Base-by-base conservation (phyloP, 2,797 vertebrate genomes). In the Sphaeramia orbicularis region DNA sequence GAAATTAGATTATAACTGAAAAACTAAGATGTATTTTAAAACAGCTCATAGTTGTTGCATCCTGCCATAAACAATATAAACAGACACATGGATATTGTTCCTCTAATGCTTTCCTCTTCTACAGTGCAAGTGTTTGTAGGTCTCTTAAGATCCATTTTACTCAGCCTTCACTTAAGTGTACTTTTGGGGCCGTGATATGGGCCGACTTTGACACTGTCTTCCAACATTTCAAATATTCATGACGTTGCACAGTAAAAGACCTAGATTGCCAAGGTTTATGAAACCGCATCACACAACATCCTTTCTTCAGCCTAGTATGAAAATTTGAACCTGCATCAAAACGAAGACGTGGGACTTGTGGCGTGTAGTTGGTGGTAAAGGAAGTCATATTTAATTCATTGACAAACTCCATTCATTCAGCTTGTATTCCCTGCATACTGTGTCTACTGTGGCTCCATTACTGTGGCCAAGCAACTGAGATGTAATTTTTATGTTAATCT, bases 171-270 rank as follows among this genome's bases (percentile, higher is more conserved):
- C 18, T 49, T 43, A 77, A 81, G 65, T 71, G 52, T 57, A 58
- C 71, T 76, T 65, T 59, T 58, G 55, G 49, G 49, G 63, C 45
- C 41, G n/a, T 38, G 44, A 71, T 69, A 58, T 54, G 59, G 83
- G 71, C 66, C 2, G 37, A 65, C 27, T 75, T 54, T 43, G 47
- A 76, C 49, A 6, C 47, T 18, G 45, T 54, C 61, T 64, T 70
- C 71, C 68, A 70, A 41, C 64, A 24, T 40, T 47, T 87, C 64
- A 80, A 81, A 74, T 83, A 83, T 85, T 85, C 51, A 84, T 69
- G 64, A 73, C 42, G 45, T 60, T 58, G 51, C 55, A 8, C 59
- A 52, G 63, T 56, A 65, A 63, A 38, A 70, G 49, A 44, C 48
- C 9, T 27, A 0, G 27, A 71, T 78, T 24, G 52, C 65, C 59